These are phyloP conservation scores for Drosophila subquinaria DNA, from an alignment of 2,888 invertebrate species.

Conservation along the genomic window DNA sequence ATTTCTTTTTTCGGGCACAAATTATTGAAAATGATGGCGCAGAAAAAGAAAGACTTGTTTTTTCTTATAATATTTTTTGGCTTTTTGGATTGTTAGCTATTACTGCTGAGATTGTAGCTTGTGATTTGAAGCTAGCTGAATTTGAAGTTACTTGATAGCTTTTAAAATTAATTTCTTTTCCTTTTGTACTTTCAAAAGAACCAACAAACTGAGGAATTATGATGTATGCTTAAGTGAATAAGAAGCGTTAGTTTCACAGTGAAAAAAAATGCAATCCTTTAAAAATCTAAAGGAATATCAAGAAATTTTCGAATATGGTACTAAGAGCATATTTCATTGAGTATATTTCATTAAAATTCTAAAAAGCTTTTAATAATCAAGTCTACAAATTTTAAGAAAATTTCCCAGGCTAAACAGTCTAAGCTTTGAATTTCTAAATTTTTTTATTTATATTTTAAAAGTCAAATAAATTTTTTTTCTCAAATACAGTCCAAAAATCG, in stretches of 20 bases:
- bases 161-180: neutral
- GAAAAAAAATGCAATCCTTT: neutral
- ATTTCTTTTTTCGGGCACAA: slow-evolving; percentile 54
- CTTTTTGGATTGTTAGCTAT: slow-evolving; percentile 22
- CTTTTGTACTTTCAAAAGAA: neutral
- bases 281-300: neutral
- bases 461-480: too few species aligned
- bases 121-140: slow-evolving; percentile 23
- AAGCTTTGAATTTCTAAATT: neutral
- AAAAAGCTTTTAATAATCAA: too few species aligned
- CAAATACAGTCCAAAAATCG: neutral
- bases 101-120: slow-evolving; percentile 3
- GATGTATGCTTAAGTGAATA: neutral
- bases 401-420: too few species aligned
- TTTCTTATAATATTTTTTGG: neutral
- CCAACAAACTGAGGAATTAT: neutral
- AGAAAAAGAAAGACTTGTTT: slow-evolving; percentile 57
- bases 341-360: too few species aligned
- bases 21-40: slow-evolving; percentile 83
- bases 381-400: neutral
- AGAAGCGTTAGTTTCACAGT: neutral
- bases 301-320: neutral
- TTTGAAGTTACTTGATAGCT: neutral
- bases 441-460: too few species aligned
- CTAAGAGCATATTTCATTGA: too few species aligned